phyloP scores from a whole-genome alignment of 2,113 vertebrate genomes.

The Pelecanoides urinatrix region DNA sequence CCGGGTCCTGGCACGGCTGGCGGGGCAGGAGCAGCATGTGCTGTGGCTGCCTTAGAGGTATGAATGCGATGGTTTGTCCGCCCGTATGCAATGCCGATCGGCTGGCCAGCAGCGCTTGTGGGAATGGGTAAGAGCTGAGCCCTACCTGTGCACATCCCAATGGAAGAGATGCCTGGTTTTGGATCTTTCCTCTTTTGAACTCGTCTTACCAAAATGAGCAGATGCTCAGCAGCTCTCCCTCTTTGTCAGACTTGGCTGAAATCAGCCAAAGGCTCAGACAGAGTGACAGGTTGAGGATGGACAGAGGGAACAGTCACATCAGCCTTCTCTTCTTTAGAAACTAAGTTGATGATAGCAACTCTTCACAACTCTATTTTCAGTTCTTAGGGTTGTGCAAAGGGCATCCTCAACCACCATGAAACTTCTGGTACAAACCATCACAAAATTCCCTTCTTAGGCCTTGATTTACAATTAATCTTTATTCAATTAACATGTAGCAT shows the following conservation, averaged over 20 bases:
- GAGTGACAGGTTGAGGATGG: not conserved
- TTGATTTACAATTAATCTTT: not conserved
- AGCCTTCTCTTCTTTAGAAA: not conserved
- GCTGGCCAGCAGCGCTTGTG: not conserved
- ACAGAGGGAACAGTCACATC: not conserved
- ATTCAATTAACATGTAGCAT: not conserved
- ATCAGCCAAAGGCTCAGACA: not conserved
- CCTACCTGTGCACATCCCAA: not conserved
- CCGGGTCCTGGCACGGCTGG: fast-evolving
- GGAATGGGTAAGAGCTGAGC: fast-evolving
- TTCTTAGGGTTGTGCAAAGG: not conserved
- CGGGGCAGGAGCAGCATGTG: not conserved
- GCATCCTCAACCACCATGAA: fast-evolving
- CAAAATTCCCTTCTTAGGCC: not conserved
- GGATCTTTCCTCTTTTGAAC: not conserved
- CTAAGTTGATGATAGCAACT: not conserved
- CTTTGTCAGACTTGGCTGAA: not conserved
- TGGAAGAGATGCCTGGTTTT: not conserved
- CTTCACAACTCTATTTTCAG: not conserved
- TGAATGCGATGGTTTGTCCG: not conserved
- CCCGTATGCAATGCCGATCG: fast-evolving
- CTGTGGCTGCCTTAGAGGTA: not conserved
- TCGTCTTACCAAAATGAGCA: not conserved
- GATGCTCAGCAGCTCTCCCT: not conserved
- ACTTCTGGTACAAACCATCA: not conserved